Evolutionary conservation across 2,113 vertebrate species (phyloP).

Genomic region (Nothoprocta pentlandii): DNA sequence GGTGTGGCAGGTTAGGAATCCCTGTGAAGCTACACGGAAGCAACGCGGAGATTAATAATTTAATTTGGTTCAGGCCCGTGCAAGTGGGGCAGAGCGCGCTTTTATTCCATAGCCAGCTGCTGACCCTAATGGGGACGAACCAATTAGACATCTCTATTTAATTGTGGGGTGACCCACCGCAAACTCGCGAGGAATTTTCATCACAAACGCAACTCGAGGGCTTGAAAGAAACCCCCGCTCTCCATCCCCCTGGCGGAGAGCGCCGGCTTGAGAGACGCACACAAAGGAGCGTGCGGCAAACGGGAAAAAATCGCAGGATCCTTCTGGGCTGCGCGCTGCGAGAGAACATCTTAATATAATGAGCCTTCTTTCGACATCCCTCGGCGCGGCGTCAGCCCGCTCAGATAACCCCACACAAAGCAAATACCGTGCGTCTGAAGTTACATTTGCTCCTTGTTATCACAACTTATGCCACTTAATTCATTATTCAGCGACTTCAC

Average conservation of each 20-base stretch:
- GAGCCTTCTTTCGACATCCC: conserved; percentile 79
- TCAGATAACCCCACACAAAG: conserved; percentile 85
- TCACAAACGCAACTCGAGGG: conserved; percentile 76
- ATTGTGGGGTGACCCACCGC: conserved; percentile 86
- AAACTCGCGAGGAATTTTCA: conserved; percentile 83
- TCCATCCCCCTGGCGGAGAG: conserved; percentile 72
- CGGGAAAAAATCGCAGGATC: conserved; percentile 68
- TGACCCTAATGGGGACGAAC: conserved; percentile 93
- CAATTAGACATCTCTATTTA: conserved; percentile 96
- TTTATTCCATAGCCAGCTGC: conserved; percentile 89
- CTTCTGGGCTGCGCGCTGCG: conserved; percentile 80
- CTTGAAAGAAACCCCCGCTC: conserved; percentile 68
- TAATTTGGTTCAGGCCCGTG: conserved; percentile 92
- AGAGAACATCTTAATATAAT: conserved; percentile 85
- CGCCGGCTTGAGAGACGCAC: conserved; percentile 74
- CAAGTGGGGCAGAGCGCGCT: conserved; percentile 76
- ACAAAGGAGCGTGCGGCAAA: conserved; percentile 77
- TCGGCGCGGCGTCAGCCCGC: conserved; percentile 76
- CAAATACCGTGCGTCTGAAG: conserved; percentile 86
- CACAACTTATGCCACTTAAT: conserved; percentile 86
- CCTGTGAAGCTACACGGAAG: conserved; percentile 92
- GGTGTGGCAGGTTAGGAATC: conserved; percentile 96
- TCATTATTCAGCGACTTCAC: conserved; percentile 87
- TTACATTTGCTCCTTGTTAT: conserved; percentile 87
- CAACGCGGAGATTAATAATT: conserved; percentile 98